phyloP scores from a whole-genome alignment of 2,113 vertebrate genomes.

The Raja brachyura region DNA sequence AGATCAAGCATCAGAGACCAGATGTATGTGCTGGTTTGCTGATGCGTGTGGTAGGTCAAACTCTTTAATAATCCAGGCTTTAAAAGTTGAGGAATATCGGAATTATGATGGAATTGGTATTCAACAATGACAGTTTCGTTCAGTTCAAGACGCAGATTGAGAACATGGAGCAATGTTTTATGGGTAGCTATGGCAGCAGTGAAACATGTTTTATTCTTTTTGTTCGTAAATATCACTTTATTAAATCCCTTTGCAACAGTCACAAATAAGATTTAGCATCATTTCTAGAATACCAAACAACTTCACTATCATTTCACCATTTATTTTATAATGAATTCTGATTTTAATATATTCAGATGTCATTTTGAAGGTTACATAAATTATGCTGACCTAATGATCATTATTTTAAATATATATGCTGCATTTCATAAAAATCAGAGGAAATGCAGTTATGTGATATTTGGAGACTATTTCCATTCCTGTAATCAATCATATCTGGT shows the following conservation, averaged over 20 bases:
- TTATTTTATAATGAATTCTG: neutral
- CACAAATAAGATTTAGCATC: neutral
- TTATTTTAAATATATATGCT: neutral
- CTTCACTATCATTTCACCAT: neutral
- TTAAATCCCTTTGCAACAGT: neutral
- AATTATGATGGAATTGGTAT: too few species aligned
- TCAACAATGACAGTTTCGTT: too few species aligned
- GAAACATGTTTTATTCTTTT: constrained; percentile 2
- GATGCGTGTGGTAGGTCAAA: too few species aligned
- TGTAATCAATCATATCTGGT: neutral
- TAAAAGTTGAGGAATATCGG: too few species aligned
- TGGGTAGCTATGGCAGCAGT: too few species aligned
- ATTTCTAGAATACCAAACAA: neutral
- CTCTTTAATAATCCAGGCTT: too few species aligned
- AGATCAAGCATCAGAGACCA: too few species aligned
- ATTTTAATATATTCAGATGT: neutral
- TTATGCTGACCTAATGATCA: neutral
- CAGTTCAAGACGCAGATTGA: too few species aligned
- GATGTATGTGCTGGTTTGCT: too few species aligned
- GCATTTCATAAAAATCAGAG: neutral
- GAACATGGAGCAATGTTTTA: too few species aligned
- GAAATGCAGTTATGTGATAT: too few species aligned
- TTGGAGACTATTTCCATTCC: neutral
- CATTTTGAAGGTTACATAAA: neutral
- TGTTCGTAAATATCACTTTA: constrained; percentile 10